Base-by-base conservation (phyloP, 2,888 invertebrate species). In the Lycocerus yunnanus region DNA sequence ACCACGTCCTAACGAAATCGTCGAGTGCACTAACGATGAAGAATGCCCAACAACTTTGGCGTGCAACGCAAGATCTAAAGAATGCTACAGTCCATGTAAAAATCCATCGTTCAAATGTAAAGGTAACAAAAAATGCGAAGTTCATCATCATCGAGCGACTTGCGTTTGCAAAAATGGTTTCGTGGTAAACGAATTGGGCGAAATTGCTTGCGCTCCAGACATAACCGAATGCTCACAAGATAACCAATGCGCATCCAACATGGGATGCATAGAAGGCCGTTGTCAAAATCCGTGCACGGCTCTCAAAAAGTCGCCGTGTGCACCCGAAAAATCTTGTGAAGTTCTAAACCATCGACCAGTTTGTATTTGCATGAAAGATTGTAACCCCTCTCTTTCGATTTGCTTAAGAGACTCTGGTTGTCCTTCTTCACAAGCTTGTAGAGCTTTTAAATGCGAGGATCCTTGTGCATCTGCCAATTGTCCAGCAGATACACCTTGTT, bases 111-210 rank as follows among this genome's bases (percentile, higher is more conserved):
- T 93, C 82, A 91, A 90, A 80, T 97, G 97, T 86, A 92, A 92
- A 80, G 90, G 91, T 81, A 94, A 95, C 86, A 96, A 96, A 86
- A 93, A 93, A 87, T 97, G 97, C 87, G 94, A 95, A 89, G 96
- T 96, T 27, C 92, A 94, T 81, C 92, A 93, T 83, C 97, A 97
- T 86, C 90, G 91, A 82, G 94, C 96, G 0, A 92, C 94, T 76
- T 97, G 97, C 87, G 94, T 96, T 20, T 97, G 97, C 88, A 94
- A 95, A 84, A 93, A 93, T 84, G 95, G 96, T 73, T 96, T 96
- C 84, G 93, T 95, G 78, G 92, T 97, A 67, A 97, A 95, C 86
- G 96, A 96, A 84, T 91, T 91, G 82, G 96, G 96, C 69, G 96
- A 96, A 85, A 88, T 97, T 81, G 93, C 94, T 16, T 97, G 97